A percentile compares a stretch with the other conserved stretches of the same genome.
phyloP scores from a whole-genome alignment of 2,888 invertebrate genomes.

The Mimachlamys varia region DNA sequence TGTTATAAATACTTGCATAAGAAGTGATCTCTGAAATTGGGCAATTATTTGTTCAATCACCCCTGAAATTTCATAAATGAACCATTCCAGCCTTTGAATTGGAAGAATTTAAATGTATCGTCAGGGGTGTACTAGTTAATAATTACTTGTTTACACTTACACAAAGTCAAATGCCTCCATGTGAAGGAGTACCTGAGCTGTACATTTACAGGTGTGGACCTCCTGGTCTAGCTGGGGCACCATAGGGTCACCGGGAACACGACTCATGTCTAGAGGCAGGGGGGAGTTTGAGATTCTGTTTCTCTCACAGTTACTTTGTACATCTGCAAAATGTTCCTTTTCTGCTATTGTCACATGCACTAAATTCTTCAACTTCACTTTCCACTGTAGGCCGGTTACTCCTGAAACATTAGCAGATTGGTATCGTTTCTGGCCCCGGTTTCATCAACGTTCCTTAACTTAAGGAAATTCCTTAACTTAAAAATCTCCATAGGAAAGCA shows the following conservation, averaged over 20 bases:
- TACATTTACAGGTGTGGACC: conserved; percentile 62
- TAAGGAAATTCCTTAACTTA: too few species aligned
- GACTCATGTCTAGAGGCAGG: conserved; percentile 55
- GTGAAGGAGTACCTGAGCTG: conserved; percentile 64
- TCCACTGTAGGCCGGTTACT: conserved; percentile 71
- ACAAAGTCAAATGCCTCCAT: conserved; percentile 73
- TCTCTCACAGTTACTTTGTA: conserved; percentile 57
- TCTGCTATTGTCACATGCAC: conserved; percentile 68
- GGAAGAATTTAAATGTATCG: too few species aligned
- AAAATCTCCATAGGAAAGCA: too few species aligned
- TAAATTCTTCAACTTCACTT: conserved; percentile 58
- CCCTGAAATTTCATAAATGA: too few species aligned
- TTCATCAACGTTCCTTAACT: too few species aligned
- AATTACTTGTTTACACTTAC: conserved; percentile 59
- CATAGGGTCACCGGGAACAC: conserved; percentile 59
- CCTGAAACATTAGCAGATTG: conserved; percentile 55
- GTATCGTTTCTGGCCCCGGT: not conserved
- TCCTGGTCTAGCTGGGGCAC: conserved; percentile 56
- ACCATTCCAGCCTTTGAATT: too few species aligned
- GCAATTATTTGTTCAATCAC: too few species aligned
- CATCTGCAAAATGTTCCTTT: conserved; percentile 46
- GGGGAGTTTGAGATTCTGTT: conserved; percentile 55
- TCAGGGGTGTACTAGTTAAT: too few species aligned
- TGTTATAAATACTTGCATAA: too few species aligned
- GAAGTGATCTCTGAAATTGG: too few species aligned